Evolutionary conservation across 1,140 invertebrate species (phyloP).

Genomic region (Euura saliciscinereae): DNA sequence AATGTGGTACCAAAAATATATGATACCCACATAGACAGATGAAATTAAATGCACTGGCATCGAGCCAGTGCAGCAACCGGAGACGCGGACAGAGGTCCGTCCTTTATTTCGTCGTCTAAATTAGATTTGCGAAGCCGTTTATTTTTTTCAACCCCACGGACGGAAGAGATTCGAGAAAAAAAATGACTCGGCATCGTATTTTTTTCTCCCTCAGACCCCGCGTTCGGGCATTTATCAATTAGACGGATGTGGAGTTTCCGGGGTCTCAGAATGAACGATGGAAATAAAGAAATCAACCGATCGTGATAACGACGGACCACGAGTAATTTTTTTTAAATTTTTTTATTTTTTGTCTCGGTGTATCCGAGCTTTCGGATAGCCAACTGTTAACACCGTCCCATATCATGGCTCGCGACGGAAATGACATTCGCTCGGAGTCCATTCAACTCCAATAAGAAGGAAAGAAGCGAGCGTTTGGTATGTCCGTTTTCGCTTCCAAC

Average conservation of each 20-base stretch:
- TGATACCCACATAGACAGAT: background rate
- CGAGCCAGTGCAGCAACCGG: background rate
- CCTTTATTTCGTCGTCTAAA: background rate
- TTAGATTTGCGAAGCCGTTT: background rate
- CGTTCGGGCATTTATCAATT: no score
- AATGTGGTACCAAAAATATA: background rate
- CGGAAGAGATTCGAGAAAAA: background rate
- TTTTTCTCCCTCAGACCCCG: no score
- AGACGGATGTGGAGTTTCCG: no score
- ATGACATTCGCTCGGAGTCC: background rate
- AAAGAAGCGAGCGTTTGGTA: background rate
- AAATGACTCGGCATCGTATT: no score
- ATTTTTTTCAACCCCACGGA: background rate
- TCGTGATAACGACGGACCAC: no score
- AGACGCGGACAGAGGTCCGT: background rate
- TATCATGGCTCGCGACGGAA: no score
- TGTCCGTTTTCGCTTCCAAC: constrained; percentile 1
- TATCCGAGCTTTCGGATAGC: no score
- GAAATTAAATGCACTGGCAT: constrained; percentile 1
- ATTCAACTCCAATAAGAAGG: background rate
- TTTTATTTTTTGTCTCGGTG: no score
- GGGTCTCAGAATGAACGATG: no score
- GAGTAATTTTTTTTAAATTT: no score
- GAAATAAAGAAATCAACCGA: no score
- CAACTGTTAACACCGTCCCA: no score